Conservation (phyloP, 2,888 invertebrate genomes). For the Oscheius onirici region DNA sequence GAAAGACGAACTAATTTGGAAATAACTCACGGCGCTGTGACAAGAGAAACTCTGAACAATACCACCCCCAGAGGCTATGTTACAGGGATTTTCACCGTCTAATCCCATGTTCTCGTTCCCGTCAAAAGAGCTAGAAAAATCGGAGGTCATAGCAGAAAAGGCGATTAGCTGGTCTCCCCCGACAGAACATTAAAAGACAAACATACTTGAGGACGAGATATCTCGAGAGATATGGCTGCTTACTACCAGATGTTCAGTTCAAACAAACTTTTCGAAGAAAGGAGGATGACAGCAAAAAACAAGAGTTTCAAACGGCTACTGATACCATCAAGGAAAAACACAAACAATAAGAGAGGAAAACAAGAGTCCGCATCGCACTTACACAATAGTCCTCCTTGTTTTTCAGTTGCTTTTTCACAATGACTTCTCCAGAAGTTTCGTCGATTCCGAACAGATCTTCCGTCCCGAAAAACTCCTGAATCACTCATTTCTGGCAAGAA, state of each 20-base stretch:
- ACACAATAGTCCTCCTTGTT: slow-evolving; percentile 49
- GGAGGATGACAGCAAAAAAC: too few relatives aligned
- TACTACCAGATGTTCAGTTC: background rate
- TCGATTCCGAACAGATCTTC: slow-evolving; percentile 52
- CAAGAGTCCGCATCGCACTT: background rate
- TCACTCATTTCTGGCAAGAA: background rate
- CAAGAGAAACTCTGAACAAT: background rate
- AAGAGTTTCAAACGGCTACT: background rate
- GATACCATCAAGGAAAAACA: background rate
- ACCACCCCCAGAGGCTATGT: background rate
- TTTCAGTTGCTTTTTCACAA: slow-evolving; percentile 44
- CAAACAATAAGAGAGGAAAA: background rate
- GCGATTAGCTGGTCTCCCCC: background rate
- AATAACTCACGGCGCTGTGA: background rate
- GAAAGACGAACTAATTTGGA: background rate
- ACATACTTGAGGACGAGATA: background rate
- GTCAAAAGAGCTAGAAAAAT: background rate
- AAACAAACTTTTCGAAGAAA: too few relatives aligned
- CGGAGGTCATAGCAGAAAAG: background rate
- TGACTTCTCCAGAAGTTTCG: slow-evolving; percentile 55
- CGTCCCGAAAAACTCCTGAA: slow-evolving; percentile 39
- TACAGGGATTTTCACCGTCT: slow-evolving; percentile 2
- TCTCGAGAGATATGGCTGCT: background rate
- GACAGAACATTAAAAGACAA: slow-evolving; percentile 1
- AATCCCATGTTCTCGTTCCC: slow-evolving; percentile 11